Base-by-base conservation (phyloP, 1,140 invertebrate genomes). In the Neuroterus valhalla region DNA sequence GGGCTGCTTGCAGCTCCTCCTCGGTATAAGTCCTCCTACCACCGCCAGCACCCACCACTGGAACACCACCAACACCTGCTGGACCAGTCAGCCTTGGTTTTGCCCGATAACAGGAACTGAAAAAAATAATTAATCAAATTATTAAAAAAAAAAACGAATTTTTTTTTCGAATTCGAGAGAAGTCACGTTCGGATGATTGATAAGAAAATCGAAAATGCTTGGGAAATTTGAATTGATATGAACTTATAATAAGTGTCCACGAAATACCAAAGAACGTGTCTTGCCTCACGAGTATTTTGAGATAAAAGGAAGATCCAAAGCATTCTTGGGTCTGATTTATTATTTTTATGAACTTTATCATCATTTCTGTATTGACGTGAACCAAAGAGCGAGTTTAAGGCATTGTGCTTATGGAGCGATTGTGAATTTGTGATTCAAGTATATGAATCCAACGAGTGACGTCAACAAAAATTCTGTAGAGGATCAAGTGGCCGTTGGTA, bases 1-100 rank as follows among this genome's bases (percentile, higher is more conserved):
- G 92, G 10, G 97, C 97, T 15, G 95, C 94, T 82, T 96, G 94
- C 10, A 98, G 92, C 87, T 98, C 97, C 81, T 97, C 96, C 84
- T 98, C 96, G 26, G 96, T 98, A 91, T 98, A 98, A 15, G 94
- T 93, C 78, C 95, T 92, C 72, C 94, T 89, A 52, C 92, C 92
- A 85, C 90, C 82, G 89, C 90, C 81, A 86, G 91, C 91, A 87
- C 91, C 93, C 87, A 91, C 91, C 78, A 85, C 87, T 31, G 84
- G 83, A 50, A 87, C 87, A 76, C 86, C 86, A 66, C 82, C 83
- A n/a, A 86, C 87, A 50, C 87, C 86, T 70, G 82, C 79, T 67
- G 78, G 80, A 44, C 80, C 84, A 50, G 84, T 84, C 79, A 89
- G 82, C 80, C 91, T 89, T 81, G 92, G 91, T 84, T 94, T 94